A percentile compares a stretch with the other conserved stretches of the same genome.
Evolutionary conservation across 2,797 vertebrate genomes (phyloP).

Genomic region (Moxostoma hubbsi): DNA sequence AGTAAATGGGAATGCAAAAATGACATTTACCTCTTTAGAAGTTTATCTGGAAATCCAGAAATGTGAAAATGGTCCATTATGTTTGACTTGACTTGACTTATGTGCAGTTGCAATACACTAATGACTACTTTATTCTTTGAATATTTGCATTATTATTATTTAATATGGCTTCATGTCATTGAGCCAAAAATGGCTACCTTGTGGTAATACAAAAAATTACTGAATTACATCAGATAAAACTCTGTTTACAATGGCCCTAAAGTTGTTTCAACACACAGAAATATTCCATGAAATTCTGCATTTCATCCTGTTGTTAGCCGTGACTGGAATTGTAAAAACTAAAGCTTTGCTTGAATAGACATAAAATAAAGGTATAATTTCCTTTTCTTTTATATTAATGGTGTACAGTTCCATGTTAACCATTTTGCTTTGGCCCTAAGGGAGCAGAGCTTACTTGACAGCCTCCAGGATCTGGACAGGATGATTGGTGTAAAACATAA

Average conservation of each 20-base stretch:
- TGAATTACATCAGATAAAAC: neutral
- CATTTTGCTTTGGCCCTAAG: conserved; percentile 43
- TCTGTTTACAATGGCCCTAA: conserved; percentile 24
- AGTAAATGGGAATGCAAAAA: no score
- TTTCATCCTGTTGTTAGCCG: conserved; percentile 21
- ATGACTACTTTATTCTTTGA: neutral
- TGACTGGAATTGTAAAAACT: neutral
- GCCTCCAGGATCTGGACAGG: conserved; percentile 79
- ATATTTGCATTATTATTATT: neutral
- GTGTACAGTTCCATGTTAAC: conserved; percentile 17
- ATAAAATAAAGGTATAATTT: neutral
- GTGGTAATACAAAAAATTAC: conserved; percentile 58
- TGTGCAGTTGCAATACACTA: neutral
- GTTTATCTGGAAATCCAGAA: no score
- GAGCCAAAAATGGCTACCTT: conserved; percentile 43
- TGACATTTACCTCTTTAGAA: no score
- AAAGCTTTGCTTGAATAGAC: conserved; percentile 2
- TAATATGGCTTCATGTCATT: neutral
- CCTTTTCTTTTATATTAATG: conserved; percentile 1
- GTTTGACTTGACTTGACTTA: no score
- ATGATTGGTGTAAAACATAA: conserved; percentile 77
- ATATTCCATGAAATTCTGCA: conserved; percentile 24
- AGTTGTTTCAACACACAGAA: conserved; percentile 14
- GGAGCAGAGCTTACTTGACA: conserved; percentile 71
- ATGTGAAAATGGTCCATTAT: no score